Percentiles rank a stretch among this genome's conserved stretches.
Evolutionary conservation across 2,797 vertebrate species (phyloP).

Genomic region (Danio choprae): DNA sequence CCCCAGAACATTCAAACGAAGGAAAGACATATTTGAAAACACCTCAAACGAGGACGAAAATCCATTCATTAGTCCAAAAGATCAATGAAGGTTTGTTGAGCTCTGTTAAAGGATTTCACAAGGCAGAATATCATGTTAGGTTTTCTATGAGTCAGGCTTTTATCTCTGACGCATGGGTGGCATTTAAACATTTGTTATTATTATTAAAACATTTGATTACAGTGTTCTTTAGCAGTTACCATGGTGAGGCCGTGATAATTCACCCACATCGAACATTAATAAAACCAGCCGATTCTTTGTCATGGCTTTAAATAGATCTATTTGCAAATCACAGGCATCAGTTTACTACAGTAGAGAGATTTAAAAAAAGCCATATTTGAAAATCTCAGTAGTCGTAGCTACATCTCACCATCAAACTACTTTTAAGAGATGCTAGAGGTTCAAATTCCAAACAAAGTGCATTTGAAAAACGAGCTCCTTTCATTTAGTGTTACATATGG

Average conservation of each 20-base stretch:
- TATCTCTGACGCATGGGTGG: neutral
- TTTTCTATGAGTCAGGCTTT: conserved; percentile 9
- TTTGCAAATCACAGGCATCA: neutral
- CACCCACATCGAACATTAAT: neutral
- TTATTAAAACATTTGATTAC: conserved; percentile 14
- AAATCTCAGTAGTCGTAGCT: conserved; percentile 22
- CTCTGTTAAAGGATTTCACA: conserved; percentile 7
- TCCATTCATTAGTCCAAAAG: neutral
- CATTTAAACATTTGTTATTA: neutral
- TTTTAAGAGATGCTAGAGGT: neutral
- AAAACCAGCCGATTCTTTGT: conserved; percentile 10
- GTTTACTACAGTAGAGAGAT: neutral
- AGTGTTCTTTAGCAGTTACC: conserved; percentile 16
- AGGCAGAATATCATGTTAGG: neutral
- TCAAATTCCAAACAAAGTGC: neutral
- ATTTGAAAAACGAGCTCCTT: neutral
- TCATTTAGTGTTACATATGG: neutral
- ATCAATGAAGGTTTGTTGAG: neutral
- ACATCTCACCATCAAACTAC: neutral
- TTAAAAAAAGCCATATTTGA: neutral
- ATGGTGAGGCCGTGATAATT: neutral
- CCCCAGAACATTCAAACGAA: neutral
- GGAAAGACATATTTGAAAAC: neutral
- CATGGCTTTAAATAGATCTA: neutral
- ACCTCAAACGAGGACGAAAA: neutral